Base-by-base conservation (phyloP, 2,888 invertebrate species). In the Ornithoptera alexandrae region DNA sequence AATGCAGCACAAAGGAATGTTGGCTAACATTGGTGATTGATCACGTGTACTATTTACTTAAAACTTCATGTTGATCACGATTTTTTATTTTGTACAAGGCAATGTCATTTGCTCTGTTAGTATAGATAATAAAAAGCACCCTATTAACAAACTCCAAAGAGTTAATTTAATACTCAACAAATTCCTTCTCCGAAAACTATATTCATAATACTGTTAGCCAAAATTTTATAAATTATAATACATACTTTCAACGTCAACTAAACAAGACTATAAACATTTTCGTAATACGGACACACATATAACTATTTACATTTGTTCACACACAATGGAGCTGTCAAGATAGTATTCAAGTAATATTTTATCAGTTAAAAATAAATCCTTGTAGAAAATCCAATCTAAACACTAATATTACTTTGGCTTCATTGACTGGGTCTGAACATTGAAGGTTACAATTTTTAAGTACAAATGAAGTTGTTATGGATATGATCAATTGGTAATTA, bases 1-100 rank as follows among this genome's bases (percentile, higher is more conserved):
- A 90, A 90, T 88, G 89, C 88, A 90, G 89, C 91, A 92, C 92
- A 77, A 87, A 92, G 90, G 91, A 92, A 92, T 92, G 91, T 92
- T 89, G 90, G 91, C 91, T 88, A 86, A 84, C 81, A 75, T 84
- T 85, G 81, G 80, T 80, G 80, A 79, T 63, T 39, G 58, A 30
- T 53, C 30, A 56, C 57, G 22, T 57, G 10, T 39, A 71, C 71
- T 72, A 68, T 68, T 63, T 73, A 12, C 12, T 20, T n/a, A 1
- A n/a, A 70, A 46, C 68, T 66, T 46, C 62, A 42, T 50, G 61
- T 67, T 46, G 24, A 65, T 53, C 58, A 30, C 24, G 58, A 53
- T 58, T 60, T 56, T 62, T 62, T 36, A 58, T 22, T 46, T 61
- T 24, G 58, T 22, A 42, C 69, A 20, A 24, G n/a, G 20, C 65